phyloP scores from a whole-genome alignment of 1,140 invertebrate genomes.

The Laupala kohalensis region DNA sequence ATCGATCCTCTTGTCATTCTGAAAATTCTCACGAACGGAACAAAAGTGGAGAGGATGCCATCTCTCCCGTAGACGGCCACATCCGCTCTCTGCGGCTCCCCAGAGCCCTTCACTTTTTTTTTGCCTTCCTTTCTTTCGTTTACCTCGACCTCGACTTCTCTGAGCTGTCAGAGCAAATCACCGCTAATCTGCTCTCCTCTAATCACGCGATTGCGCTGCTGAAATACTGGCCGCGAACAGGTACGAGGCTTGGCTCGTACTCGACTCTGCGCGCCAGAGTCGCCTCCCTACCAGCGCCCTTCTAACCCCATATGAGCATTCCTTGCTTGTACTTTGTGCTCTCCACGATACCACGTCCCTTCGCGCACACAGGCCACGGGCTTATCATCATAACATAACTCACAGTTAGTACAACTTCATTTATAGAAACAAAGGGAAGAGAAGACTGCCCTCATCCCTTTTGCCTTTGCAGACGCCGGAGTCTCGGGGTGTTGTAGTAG shows the following conservation, averaged over 20 bases:
- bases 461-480: not conserved
- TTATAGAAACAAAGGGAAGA: not conserved
- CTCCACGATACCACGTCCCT: not conserved
- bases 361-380: not conserved
- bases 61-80: too few species aligned
- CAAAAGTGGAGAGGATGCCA: not conserved
- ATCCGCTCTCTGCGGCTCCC: not conserved
- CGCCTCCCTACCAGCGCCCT: too few species aligned
- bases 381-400: not conserved
- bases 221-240: not conserved
- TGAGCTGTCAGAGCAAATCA: not conserved
- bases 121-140: too few species aligned
- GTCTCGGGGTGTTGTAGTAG: not conserved
- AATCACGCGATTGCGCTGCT: not conserved
- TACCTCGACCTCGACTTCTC: not conserved
- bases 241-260: too few species aligned
- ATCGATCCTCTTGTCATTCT: not conserved
- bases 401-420: not conserved
- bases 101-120: not conserved
- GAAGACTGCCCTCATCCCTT: not conserved
- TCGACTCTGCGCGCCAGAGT: too few species aligned
- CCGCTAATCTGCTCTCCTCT: not conserved
- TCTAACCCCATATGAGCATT: not conserved
- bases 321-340: not conserved
- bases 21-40: not conserved